Conservation (phyloP, 1,140 invertebrate species). For the Bombus waltoni region DNA sequence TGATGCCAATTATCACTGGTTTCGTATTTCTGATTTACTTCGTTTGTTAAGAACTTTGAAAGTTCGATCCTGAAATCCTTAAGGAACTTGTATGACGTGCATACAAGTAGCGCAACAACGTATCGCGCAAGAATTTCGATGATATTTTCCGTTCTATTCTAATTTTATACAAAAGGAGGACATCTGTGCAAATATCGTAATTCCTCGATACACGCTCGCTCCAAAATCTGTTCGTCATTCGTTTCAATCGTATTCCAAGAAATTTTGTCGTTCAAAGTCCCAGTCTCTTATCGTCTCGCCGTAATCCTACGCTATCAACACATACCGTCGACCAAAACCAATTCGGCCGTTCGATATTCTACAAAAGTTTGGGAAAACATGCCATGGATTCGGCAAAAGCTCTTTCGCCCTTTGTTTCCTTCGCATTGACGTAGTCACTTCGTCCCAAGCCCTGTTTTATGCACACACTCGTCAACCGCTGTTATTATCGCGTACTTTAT, state of each 20-base stretch:
- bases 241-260: not conserved
- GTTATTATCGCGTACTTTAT: conserved; percentile 69
- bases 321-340: not conserved
- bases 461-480: conserved; percentile 35
- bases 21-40: too few species aligned
- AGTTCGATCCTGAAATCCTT: too few species aligned
- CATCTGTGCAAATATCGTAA: not conserved
- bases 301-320: not conserved
- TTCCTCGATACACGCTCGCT: not conserved
- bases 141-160: too few species aligned
- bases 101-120: too few species aligned
- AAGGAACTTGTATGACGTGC: too few species aligned
- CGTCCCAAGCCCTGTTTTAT: conserved; percentile 4
- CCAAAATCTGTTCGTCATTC: not conserved
- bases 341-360: not conserved
- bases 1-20: too few species aligned
- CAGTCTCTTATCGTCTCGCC: too few species aligned
- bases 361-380: not conserved
- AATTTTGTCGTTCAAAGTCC: not conserved
- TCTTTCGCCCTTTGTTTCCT: conserved; percentile 28
- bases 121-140: too few species aligned
- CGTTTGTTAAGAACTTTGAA: too few species aligned
- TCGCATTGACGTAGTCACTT: not conserved
- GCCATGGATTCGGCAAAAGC: not conserved
- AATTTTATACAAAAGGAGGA: not conserved